phyloP scores from a whole-genome alignment of 2,113 vertebrate species.

The Campylomormyrus numenius region DNA sequence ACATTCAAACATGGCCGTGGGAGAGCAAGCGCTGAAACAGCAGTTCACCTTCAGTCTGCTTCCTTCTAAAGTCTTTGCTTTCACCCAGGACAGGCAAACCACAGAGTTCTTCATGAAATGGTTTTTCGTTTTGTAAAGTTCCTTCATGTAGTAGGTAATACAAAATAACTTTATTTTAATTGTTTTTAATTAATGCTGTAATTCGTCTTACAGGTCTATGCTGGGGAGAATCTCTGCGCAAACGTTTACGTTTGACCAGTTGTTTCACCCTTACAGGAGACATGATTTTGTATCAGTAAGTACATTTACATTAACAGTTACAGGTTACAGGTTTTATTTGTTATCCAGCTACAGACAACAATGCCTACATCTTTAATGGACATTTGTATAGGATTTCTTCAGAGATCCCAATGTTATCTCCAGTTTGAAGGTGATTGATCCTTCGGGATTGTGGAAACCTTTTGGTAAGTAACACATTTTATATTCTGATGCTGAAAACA shows the following conservation, averaged over 20 bases:
- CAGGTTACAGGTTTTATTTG: not conserved
- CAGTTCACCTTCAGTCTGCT: slow-evolving; percentile 44
- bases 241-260: slow-evolving; percentile 59
- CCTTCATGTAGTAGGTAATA: not conserved
- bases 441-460: slow-evolving; percentile 34
- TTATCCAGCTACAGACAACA: not conserved
- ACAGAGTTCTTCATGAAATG: slow-evolving; percentile 52
- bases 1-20: slow-evolving; percentile 35
- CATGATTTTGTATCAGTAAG: slow-evolving; percentile 55
- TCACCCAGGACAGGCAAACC: slow-evolving; percentile 42
- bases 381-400: slow-evolving; percentile 54
- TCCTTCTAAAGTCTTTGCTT: slow-evolving; percentile 36
- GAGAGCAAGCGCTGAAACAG: slow-evolving; percentile 24
- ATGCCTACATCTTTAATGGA: not conserved
- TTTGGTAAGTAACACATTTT: slow-evolving; percentile 41
- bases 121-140: slow-evolving; percentile 29
- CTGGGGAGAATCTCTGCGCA: slow-evolving; percentile 57
- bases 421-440: slow-evolving; percentile 43
- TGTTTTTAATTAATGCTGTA: not conserved
- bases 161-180: not conserved
- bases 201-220: slow-evolving; percentile 57
- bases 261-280: slow-evolving; percentile 49
- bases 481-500: not conserved
- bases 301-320: not conserved
- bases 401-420: slow-evolving; percentile 52